Percentiles rank a stretch among this genome's conserved stretches.
phyloP scores from a whole-genome alignment of 2,888 invertebrate species.

The Willowsia nigromaculata region DNA sequence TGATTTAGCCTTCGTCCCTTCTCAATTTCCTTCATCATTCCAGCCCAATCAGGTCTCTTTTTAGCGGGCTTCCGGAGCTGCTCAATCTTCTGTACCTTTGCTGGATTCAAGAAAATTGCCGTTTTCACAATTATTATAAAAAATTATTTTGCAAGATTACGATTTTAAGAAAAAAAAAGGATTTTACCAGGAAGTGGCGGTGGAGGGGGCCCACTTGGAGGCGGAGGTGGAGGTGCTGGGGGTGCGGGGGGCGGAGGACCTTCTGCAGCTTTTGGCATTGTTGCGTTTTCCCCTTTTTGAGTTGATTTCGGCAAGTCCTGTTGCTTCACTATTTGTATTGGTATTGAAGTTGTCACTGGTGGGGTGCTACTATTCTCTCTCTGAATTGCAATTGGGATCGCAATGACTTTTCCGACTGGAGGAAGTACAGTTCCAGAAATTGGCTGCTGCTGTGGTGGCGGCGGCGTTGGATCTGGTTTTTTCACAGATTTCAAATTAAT shows the following conservation, averaged over 20 bases:
- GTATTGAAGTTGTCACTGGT: constrained; percentile 15
- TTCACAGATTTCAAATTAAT: constrained; percentile 75
- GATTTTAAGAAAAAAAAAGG: background rate
- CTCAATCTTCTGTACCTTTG: constrained; percentile 46
- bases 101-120: too few species aligned
- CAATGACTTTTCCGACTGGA: background rate
- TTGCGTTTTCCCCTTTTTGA: background rate
- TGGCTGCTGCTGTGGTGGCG: background rate
- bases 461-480: constrained; percentile 62
- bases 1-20: constrained; percentile 87
- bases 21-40: constrained; percentile 92
- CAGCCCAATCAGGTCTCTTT: constrained; percentile 86
- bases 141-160: too few species aligned
- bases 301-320: background rate
- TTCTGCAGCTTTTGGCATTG: background rate
- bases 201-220: constrained; percentile 61
- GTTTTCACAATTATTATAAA: background rate
- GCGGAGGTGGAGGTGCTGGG: constrained; percentile 66
- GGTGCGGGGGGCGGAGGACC: constrained; percentile 13
- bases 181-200: constrained; percentile 72
- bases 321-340: constrained; percentile 32
- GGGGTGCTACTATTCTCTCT: background rate
- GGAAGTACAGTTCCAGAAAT: background rate
- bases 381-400: constrained; percentile 46
- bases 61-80: constrained; percentile 82